Base-by-base conservation (phyloP, 2,888 invertebrate species). In the Neocrepidodera transversa region DNA sequence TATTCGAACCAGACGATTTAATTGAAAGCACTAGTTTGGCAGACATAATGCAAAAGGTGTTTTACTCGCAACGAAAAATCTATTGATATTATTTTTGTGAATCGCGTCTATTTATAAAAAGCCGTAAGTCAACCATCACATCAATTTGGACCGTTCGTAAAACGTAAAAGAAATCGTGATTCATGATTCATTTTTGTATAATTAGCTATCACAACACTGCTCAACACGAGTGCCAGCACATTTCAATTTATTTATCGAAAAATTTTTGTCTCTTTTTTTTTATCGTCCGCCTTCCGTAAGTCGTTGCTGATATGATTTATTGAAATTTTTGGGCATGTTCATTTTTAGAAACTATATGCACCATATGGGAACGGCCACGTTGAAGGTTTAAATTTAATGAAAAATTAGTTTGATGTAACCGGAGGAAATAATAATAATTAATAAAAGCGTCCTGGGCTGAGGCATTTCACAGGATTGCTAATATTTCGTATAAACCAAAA, bases 161-260 rank as follows among this genome's bases (percentile, higher is more conserved):
- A 28, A 28, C 28, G 28, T 28, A 28, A 28, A 28, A 28, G 28
- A 42, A 18, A 42, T 20, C 42, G 42, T 42, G 16, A 42, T 18
- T 42, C 42, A 42, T 42, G 6, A 28, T 28, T 28, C 28, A 28
- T 28, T 42, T 42, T 42, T 20, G 42, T 42, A 42, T 42, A 42
- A 42, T 42, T 42, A 42, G 42, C 42, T 20, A 42, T 20, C 42
- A 18, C 8, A 42, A 42, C 42, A 11, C 18, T 20, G 20, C 42
- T 20, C 18, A 20, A 20, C 13, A 40, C 40, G 20, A 42, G 20
- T 42, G 42, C 23, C 42, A 42, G 17, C 11, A 11, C 23, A 23
- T 42, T 6, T 42, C 23, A n/a, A 20, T 11, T 20, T 20, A 16
- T 16, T 16, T 42, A 14, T n/a, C 8, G 20, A 4, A 18, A 20